These are phyloP conservation scores for Aurelia aurita DNA, from an alignment of 30 jellyfish, hydroid and myxozoan species.

Conservation along the genomic window DNA sequence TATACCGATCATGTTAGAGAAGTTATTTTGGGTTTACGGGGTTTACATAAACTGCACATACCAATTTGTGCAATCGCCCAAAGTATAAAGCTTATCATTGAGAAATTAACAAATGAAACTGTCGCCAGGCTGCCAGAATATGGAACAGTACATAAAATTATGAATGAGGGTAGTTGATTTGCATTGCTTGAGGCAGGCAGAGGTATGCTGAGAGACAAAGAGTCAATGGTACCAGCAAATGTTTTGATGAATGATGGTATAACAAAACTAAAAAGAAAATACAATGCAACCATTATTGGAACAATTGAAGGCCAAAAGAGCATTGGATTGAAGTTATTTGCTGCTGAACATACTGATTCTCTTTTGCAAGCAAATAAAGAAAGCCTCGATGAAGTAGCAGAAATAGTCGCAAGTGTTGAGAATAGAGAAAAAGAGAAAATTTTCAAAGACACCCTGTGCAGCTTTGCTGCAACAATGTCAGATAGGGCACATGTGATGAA, in stretches of 20 bases:
- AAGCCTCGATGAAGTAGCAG: no score
- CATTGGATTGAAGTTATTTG: conserved; percentile 30
- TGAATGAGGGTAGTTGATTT: conserved; percentile 14
- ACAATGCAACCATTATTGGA: neutral
- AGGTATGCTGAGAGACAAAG: conserved; percentile 24
- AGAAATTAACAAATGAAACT: neutral
- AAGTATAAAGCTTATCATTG: conserved; percentile 11
- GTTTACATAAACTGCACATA: no score
- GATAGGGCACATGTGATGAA: no score
- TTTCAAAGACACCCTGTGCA: no score
- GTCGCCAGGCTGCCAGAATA: conserved; percentile 20
- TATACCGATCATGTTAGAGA: no score
- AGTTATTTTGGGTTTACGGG: no score
- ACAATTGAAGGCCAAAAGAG: conserved; percentile 35
- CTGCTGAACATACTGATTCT: conserved; percentile 31
- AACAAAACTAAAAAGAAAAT: no score
- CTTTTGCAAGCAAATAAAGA: neutral
- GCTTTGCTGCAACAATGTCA: no score
- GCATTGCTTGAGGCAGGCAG: conserved; percentile 18
- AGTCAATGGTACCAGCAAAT: conserved; percentile 5
- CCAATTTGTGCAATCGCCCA: no score
- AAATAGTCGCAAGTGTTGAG: no score
- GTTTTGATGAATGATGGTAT: no score
- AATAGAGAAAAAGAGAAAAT: no score
- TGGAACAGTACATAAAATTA: conserved; percentile 17